Conservation (phyloP, 1,140 invertebrate genomes). For the Campoletis sonorensis region DNA sequence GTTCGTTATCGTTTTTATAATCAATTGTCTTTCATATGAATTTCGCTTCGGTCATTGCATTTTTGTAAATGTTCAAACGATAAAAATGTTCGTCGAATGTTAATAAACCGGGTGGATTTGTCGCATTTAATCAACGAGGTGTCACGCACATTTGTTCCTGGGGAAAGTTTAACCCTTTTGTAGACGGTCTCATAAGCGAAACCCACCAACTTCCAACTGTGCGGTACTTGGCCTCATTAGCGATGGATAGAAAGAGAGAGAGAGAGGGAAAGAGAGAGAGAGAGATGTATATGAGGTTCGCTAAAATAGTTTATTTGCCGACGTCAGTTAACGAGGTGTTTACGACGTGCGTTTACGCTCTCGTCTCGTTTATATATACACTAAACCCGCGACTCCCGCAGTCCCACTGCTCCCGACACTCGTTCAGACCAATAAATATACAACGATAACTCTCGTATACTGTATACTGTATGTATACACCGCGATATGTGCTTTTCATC, state of each 20-base stretch:
- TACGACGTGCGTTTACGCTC: conserved; percentile 6
- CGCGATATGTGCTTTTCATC: not conserved
- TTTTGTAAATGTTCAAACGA: too few relatives aligned
- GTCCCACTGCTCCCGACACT: not conserved
- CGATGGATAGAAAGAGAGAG: not conserved
- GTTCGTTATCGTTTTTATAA: too few relatives aligned
- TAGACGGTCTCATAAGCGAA: not conserved
- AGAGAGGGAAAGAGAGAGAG: not conserved
- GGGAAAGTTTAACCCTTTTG: too few relatives aligned
- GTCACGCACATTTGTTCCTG: not conserved
- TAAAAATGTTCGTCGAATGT: not conserved
- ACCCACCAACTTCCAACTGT: not conserved
- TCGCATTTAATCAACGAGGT: not conserved
- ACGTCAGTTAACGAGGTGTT: conserved; percentile 40
- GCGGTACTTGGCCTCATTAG: too few relatives aligned
- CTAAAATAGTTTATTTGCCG: conserved; percentile 46
- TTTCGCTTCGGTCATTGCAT: too few relatives aligned
- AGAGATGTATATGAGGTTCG: not conserved
- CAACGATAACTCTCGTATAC: not conserved
- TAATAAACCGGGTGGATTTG: not conserved
- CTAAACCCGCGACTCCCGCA: not conserved
- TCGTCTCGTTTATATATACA: not conserved
- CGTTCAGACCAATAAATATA: conserved; percentile 1
- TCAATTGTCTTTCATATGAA: too few relatives aligned
- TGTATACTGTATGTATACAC: too few relatives aligned